Evolutionary conservation across 2,888 invertebrate genomes (phyloP), one percentile per base, ranked within the genome.

Genomic region (Adelognathus sp.): DNA sequence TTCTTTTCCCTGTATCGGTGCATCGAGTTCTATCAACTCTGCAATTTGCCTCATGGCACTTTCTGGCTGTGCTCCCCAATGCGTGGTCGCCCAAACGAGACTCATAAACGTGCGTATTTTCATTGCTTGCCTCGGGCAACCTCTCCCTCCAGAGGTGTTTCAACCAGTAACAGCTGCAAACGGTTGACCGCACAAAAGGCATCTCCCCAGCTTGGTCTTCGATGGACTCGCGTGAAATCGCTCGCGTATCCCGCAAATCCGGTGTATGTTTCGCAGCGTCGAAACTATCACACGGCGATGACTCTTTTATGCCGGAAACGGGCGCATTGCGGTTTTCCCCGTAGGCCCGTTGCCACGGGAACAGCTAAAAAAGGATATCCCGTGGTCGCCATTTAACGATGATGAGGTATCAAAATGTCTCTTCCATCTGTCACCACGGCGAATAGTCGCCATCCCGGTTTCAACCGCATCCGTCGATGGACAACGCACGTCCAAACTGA

Each of bases 41-140:
- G n/a, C n/a, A n/a, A n/a, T n/a, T n/a, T n/a, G n/a, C n/a, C n/a
- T n/a, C n/a, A n/a, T n/a, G n/a, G n/a, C n/a, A n/a, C n/a, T n/a
- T n/a, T n/a, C n/a, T n/a, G n/a, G n/a, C n/a, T n/a, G 44, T 44
- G 16, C 16, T 1, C 14, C 14, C 16, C 16, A 16, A 44, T 16
- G 44, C 46, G 31, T n/a, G 46, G 46, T 63, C 29, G 27, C 46
- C 29, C 18, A 63, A 46, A 63, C 46, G 46, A 63, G 46, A 44
- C 31, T 63, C 46, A 63, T 63, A 63, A 63, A 63, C 63, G 63
- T 29, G n/a, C 18, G 21, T 63, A 11, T 18, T 36, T 9, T 31
- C 44, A 29, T 18, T 7, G 27, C 14, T n/a, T n/a, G 41, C 61
- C 61, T 29, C 44, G 44, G 61, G 61, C 61, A 41, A 16, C 29